These are phyloP conservation scores for Plestiodon gilberti DNA, from an alignment of 2,113 vertebrate genomes.

Conservation along the genomic window DNA sequence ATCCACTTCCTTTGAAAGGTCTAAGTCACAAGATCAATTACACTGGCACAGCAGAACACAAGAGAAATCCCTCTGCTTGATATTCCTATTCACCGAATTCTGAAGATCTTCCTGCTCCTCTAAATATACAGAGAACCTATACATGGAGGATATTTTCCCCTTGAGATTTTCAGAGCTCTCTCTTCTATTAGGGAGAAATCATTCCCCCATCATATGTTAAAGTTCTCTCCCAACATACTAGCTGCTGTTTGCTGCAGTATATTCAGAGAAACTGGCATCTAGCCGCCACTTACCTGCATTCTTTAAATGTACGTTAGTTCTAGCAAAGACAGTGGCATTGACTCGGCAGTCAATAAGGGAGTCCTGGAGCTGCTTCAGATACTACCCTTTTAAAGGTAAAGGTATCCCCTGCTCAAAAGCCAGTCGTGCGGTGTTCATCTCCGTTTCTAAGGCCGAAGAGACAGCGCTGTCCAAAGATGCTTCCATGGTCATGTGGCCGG, in stretches of 20 bases:
- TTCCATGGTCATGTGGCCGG: no score
- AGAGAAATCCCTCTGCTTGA: no score
- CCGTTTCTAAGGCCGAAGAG: no score
- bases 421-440: no score
- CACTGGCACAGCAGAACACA: neutral
- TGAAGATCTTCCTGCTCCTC: neutral
- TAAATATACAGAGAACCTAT: neutral
- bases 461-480: no score
- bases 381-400: no score
- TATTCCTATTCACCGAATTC: neutral
- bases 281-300: neutral
- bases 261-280: neutral
- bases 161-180: neutral
- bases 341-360: neutral
- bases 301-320: neutral
- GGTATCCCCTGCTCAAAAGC: no score
- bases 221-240: neutral
- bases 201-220: neutral
- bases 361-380: neutral
- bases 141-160: neutral
- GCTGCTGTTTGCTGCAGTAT: neutral
- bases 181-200: neutral
- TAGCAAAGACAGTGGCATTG: neutral
- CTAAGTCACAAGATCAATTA: slow-evolving; percentile 4
- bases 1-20: neutral